Conservation (phyloP, 2,113 vertebrate species). For the Aldabrachelys gigantea region DNA sequence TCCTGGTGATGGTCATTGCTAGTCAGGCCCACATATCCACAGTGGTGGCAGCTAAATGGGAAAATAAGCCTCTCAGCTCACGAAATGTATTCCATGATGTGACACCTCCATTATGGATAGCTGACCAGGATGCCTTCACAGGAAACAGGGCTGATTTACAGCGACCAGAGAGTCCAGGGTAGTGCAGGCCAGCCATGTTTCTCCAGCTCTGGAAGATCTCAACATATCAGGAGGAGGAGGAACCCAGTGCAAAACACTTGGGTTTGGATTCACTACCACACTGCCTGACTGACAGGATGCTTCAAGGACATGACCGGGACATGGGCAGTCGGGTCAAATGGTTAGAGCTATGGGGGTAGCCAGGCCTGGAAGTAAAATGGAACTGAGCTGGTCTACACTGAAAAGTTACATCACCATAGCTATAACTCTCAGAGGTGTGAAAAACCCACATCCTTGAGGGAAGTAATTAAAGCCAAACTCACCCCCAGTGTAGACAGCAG, state of each 20-base stretch:
- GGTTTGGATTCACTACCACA: not conserved
- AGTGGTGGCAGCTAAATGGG: not conserved
- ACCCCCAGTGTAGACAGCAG: no score
- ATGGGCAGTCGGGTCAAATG: not conserved
- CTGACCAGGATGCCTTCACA: not conserved
- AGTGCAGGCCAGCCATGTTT: not conserved
- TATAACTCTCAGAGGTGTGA: no score
- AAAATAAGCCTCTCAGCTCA: conserved; percentile 21
- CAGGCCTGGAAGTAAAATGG: not conserved
- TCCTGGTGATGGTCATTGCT: conserved; percentile 8
- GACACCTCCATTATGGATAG: rapidly evolving
- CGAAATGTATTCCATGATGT: not conserved
- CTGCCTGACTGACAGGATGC: rapidly evolving
- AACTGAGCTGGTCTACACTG: not conserved
- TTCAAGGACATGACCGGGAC: not conserved
- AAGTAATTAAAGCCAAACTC: no score
- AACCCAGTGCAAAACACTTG: not conserved
- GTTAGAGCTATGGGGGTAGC: no score
- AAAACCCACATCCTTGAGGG: no score
- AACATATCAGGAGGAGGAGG: not conserved
- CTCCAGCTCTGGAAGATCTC: not conserved
- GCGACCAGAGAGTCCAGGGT: not conserved
- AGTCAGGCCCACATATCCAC: conserved; percentile 5
- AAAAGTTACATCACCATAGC: not conserved
- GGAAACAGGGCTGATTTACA: not conserved